phyloP scores from a whole-genome alignment of 2,113 vertebrate species.

The Sorex araneus region DNA sequence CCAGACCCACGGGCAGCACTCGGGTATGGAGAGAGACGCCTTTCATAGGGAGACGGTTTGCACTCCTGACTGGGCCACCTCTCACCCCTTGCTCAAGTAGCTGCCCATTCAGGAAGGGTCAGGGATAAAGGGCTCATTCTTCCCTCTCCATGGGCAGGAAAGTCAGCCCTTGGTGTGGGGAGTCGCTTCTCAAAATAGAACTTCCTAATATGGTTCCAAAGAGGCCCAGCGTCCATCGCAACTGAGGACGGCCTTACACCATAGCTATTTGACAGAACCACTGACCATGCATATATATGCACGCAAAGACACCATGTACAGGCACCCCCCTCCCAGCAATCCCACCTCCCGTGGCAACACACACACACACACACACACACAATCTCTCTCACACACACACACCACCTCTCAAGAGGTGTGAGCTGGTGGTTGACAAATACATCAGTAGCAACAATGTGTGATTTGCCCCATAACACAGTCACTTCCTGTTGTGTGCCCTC shows the following conservation, averaged over 20 bases:
- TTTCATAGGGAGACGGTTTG: conserved; percentile 89
- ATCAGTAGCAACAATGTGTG: conserved; percentile 83
- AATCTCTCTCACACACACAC: background rate
- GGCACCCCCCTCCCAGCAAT: background rate
- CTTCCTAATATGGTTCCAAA: conserved; percentile 85
- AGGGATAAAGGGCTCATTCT: conserved; percentile 87
- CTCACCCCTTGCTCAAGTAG: conserved; percentile 83
- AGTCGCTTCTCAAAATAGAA: conserved; percentile 80
- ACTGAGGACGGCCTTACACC: conserved; percentile 75
- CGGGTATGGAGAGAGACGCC: conserved; percentile 77
- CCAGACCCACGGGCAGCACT: conserved; percentile 42
- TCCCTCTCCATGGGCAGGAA: conserved; percentile 78
- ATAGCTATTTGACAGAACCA: conserved; percentile 70
- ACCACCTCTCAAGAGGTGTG: conserved; percentile 38
- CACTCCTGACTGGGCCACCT: conserved; percentile 83
- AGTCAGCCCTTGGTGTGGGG: conserved; percentile 73
- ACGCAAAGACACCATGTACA: background rate
- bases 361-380: background rate
- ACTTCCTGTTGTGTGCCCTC: conserved; percentile 94
- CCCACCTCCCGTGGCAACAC: background rate
- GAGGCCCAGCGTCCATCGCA: conserved; percentile 80
- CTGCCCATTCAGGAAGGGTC: conserved; percentile 70
- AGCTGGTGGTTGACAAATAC: conserved; percentile 76
- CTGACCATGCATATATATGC: background rate
- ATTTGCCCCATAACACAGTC: conserved; percentile 91